Evolutionary conservation across 1,140 invertebrate species (phyloP), one percentile per base, ranked within the genome.

Genomic region (Drosophila athabasca): DNA sequence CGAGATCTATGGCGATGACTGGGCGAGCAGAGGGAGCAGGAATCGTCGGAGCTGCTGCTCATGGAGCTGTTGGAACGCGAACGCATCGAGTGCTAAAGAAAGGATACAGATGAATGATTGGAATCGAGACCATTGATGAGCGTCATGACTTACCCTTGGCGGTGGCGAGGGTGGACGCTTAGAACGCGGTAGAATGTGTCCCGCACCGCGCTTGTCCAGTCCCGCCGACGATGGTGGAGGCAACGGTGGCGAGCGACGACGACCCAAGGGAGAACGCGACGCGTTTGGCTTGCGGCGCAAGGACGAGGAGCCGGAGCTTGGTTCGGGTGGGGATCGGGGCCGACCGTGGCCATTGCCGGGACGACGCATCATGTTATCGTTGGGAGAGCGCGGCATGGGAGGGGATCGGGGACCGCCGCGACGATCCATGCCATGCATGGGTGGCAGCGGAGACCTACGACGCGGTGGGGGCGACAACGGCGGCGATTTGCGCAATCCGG

Each of bases 21-120:
- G 70, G 89, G 90, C 54, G 79, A 89, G 88, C 96, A 96, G 3
- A 96, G 94, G 0, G 95, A 96, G 87, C 96, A 97, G 0, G 95
- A 96, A 89, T 95, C 95, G 81, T 96, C 95, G 0, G 95, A 96
- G 78, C 96, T 96, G 73, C 95, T 96, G 91, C 95, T 96, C 17
- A 94, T 93, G 0, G 95, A 95, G 57, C 95, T 96, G 1, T 95
- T 94, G 0, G 94, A 94, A 11, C 92, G 92, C 19, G 94, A 94
- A 39, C 90, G 88, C 68, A 90, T 89, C 35, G 90, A 80, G 52
- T 81, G 83, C 90, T 91, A 46, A 2, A 50, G 13, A 41, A 31
- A 19, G 3, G 9, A 50, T 3, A 52, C 26, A 41, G 5, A 19
- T 44, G 17, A 15, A 22, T 17, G 24, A 6, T 11, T 29, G 17